Conservation (phyloP, 2,113 vertebrate genomes). For the Nicator chloris region DNA sequence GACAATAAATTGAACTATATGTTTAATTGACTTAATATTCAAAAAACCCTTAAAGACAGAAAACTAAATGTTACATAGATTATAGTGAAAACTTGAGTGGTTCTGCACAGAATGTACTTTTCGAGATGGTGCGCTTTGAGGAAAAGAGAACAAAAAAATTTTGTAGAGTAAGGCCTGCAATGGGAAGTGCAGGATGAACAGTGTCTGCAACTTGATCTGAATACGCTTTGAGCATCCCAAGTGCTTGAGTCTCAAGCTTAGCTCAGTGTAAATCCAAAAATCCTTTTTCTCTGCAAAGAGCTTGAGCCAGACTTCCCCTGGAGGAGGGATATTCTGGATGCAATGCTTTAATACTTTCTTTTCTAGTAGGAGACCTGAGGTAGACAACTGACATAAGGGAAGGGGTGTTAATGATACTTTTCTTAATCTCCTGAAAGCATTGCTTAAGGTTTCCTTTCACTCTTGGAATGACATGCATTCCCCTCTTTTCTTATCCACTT, state of each 20-base stretch:
- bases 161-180: background rate
- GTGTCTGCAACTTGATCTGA: background rate
- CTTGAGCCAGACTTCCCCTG: conserved; percentile 2
- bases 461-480: background rate
- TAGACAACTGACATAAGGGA: background rate
- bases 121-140: background rate
- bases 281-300: background rate
- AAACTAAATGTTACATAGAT: background rate
- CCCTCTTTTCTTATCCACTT: background rate
- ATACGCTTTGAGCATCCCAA: background rate
- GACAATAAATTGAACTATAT: background rate
- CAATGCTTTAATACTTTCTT: background rate
- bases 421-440: background rate
- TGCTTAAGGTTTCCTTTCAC: background rate
- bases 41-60: background rate
- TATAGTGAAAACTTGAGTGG: background rate
- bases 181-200: background rate
- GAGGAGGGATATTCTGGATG: background rate
- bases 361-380: background rate
- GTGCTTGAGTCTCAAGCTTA: conserved; percentile 8
- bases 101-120: background rate
- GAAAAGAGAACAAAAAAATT: background rate
- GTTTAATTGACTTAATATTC: background rate
- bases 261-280: conserved; percentile 29
- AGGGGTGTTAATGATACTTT: background rate